phyloP scores from a whole-genome alignment of 1,140 invertebrate species.

The Brachionus sp. region DNA sequence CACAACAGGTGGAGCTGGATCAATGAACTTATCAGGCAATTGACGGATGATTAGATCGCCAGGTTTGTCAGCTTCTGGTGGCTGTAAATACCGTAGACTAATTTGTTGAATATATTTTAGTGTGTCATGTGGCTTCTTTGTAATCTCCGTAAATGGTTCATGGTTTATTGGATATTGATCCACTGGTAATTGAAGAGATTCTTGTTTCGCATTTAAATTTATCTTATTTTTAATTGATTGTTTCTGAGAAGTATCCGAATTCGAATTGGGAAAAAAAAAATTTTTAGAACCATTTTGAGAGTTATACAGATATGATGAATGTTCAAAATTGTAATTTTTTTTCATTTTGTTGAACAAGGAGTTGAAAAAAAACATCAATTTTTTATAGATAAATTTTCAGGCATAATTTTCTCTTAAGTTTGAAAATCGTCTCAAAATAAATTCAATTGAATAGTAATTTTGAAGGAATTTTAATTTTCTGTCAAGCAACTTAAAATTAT shows the following conservation, averaged over 20 bases:
- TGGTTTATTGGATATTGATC: not conserved
- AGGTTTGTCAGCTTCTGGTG: not conserved
- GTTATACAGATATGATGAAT: not conserved
- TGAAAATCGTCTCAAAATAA: not conserved
- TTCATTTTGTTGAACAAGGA: not conserved
- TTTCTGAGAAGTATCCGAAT: not conserved
- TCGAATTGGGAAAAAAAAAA: not conserved
- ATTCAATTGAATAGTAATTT: not conserved
- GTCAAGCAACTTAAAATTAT: not conserved
- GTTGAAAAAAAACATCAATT: not conserved
- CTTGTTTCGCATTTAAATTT: not conserved
- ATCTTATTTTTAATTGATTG: no score
- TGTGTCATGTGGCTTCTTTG: not conserved
- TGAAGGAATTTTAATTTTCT: not conserved
- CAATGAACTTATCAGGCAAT: not conserved
- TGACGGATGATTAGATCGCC: constrained; percentile 21
- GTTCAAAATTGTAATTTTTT: not conserved
- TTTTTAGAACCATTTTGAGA: not conserved
- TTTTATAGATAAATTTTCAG: not conserved
- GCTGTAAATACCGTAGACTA: constrained; percentile 2
- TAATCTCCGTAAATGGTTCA: not conserved
- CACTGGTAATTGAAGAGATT: not conserved
- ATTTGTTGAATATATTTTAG: constrained; percentile 15
- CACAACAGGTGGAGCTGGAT: not conserved
- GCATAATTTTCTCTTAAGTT: not conserved